Percentiles rank a stretch among this genome's conserved stretches.
These are phyloP conservation scores for Geothlypis trichas DNA, from an alignment of 2,113 vertebrate species.

Conservation along the genomic window DNA sequence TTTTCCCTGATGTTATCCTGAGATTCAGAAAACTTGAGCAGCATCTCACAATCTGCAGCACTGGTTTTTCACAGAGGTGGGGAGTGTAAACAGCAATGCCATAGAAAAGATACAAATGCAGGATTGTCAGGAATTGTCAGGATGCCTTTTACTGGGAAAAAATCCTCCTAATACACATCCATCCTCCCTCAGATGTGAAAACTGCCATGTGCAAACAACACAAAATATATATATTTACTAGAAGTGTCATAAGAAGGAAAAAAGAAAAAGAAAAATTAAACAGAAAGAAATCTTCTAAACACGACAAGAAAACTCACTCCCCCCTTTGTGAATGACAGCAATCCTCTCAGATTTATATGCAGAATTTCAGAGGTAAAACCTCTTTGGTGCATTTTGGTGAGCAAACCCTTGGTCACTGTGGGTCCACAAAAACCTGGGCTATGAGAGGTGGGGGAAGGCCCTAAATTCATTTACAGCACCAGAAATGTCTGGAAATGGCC, in stretches of 20 bases:
- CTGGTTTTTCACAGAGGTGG: background rate
- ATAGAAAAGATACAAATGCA: background rate
- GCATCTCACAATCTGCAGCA: background rate
- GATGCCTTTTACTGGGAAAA: background rate
- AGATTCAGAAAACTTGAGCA: background rate
- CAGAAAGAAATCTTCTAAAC: background rate
- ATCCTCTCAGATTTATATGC: background rate
- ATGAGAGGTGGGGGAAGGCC: background rate
- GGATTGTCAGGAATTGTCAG: background rate
- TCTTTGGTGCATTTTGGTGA: background rate
- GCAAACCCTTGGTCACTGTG: background rate
- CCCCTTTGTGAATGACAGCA: background rate
- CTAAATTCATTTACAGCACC: background rate
- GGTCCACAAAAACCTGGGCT: background rate
- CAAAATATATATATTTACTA: background rate
- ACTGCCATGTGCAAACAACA: fast-evolving
- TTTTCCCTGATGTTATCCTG: background rate
- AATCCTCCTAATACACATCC: background rate
- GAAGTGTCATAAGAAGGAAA: background rate
- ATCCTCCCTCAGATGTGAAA: background rate
- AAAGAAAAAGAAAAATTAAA: background rate
- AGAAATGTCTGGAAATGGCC: background rate
- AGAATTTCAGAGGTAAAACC: background rate
- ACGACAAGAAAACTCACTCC: background rate
- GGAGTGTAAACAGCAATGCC: background rate